Percentiles rank a stretch among this genome's conserved stretches.
Conservation (phyloP, 2,113 vertebrate genomes). For the Etheostoma spectabile region DNA sequence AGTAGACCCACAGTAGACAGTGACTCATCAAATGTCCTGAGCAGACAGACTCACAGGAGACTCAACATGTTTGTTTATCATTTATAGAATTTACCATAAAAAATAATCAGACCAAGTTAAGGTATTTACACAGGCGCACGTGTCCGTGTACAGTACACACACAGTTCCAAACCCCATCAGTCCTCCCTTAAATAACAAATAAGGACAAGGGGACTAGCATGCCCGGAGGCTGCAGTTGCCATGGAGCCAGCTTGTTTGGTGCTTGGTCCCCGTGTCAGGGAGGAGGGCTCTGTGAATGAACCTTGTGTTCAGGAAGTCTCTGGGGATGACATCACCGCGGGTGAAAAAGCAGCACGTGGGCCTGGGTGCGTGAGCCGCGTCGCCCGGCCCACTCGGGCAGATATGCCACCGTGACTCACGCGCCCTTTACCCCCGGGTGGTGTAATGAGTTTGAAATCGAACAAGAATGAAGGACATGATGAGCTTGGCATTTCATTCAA, state of each 20-base stretch:
- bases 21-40: slow-evolving; percentile 61
- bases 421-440: slow-evolving; percentile 66
- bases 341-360: slow-evolving; percentile 71
- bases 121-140: slow-evolving; percentile 35
- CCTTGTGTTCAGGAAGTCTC: slow-evolving; percentile 82
- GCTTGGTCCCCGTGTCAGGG: slow-evolving; percentile 45
- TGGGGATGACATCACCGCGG: slow-evolving; percentile 79
- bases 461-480: slow-evolving; percentile 65
- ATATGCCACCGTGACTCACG: slow-evolving; percentile 77
- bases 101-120: slow-evolving; percentile 23
- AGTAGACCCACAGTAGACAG: slow-evolving; percentile 41
- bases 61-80: slow-evolving; percentile 39
- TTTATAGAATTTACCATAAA: slow-evolving; percentile 4
- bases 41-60: slow-evolving; percentile 33
- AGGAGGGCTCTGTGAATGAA: slow-evolving; percentile 80
- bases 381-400: slow-evolving; percentile 51
- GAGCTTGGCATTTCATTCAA: slow-evolving; percentile 73
- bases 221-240: slow-evolving; percentile 58
- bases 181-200: slow-evolving; percentile 61
- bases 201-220: slow-evolving; percentile 51
- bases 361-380: slow-evolving; percentile 39
- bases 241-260: slow-evolving; percentile 80
- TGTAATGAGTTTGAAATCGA: slow-evolving; percentile 62
- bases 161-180: slow-evolving; percentile 7
- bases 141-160: not conserved